Evolutionary conservation across 2,797 vertebrate genomes (phyloP).

Genomic region (Melanotaenia nigrans): DNA sequence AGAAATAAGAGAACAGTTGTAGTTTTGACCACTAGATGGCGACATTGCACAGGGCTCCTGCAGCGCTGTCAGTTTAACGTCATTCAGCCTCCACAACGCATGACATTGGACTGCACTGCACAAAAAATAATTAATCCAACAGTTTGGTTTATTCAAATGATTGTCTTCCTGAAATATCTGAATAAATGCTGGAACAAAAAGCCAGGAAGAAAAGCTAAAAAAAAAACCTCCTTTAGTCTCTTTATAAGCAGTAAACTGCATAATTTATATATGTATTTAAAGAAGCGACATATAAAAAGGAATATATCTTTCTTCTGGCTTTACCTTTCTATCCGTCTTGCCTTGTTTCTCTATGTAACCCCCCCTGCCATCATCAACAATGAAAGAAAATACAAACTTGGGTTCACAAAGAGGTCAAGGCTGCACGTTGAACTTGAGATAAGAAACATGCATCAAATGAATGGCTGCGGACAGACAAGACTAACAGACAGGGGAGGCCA

Average conservation of each 20-base stretch:
- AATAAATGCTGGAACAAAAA: not conserved
- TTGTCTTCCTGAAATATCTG: constrained; percentile 12
- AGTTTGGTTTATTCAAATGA: not conserved
- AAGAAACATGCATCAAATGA: constrained; percentile 18
- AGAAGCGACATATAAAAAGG: not conserved
- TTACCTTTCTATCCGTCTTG: not conserved
- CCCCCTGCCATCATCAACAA: not conserved
- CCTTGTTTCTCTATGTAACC: not conserved
- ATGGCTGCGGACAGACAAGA: constrained; percentile 17
- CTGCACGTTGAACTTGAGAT: constrained; percentile 31
- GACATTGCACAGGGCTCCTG: constrained; percentile 31
- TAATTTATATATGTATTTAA: not conserved
- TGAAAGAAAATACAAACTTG: not conserved
- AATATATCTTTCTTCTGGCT: not conserved
- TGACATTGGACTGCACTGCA: not conserved
- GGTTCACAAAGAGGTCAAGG: constrained; percentile 17
- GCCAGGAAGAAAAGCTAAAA: not conserved
- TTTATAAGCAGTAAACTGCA: not conserved
- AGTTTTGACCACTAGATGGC: constrained; percentile 70
- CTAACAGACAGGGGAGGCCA: not conserved
- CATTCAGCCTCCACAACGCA: constrained; percentile 60
- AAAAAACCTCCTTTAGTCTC: not conserved
- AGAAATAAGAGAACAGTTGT: constrained; percentile 61
- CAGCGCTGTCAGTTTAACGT: constrained; percentile 64
- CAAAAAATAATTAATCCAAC: not conserved